phyloP scores from a whole-genome alignment of 2,797 vertebrate species.

The Neopelma chrysocephalum region DNA sequence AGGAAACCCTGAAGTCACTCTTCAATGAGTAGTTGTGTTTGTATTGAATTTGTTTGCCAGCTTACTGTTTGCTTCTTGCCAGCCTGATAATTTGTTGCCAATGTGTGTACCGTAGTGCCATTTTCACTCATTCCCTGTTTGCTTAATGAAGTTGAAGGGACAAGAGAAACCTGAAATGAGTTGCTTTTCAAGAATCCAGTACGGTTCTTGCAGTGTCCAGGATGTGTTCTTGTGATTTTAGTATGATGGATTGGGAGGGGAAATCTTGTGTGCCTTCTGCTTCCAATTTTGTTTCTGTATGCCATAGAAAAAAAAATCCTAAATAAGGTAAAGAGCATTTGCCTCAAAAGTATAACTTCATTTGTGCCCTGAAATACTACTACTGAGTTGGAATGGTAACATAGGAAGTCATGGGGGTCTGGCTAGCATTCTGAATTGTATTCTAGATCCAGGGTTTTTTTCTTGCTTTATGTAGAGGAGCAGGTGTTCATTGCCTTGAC shows the following conservation, averaged over 20 bases:
- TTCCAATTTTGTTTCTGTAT: background rate
- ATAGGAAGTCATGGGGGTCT: background rate
- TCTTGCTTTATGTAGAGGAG: background rate
- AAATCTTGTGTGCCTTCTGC: background rate
- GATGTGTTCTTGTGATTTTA: background rate
- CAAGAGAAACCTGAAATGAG: background rate
- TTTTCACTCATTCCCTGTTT: background rate
- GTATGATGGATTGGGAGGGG: background rate
- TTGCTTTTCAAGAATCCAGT: background rate
- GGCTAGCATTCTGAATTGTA: background rate
- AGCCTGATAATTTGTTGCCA: background rate
- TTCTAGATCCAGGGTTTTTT: rapidly evolving
- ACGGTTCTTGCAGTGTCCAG: background rate
- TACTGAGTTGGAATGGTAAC: background rate
- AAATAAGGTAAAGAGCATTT: background rate
- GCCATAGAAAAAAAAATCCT: background rate
- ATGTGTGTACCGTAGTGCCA: background rate
- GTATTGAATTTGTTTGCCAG: background rate
- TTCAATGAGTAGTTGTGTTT: background rate
- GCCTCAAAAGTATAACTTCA: background rate
- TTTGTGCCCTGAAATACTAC: background rate
- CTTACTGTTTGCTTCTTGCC: background rate
- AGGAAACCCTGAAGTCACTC: background rate
- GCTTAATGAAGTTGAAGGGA: background rate
- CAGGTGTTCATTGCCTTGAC: background rate